phyloP scores from a whole-genome alignment of 2,797 vertebrate genomes.

The Phrynocephalus forsythii region DNA sequence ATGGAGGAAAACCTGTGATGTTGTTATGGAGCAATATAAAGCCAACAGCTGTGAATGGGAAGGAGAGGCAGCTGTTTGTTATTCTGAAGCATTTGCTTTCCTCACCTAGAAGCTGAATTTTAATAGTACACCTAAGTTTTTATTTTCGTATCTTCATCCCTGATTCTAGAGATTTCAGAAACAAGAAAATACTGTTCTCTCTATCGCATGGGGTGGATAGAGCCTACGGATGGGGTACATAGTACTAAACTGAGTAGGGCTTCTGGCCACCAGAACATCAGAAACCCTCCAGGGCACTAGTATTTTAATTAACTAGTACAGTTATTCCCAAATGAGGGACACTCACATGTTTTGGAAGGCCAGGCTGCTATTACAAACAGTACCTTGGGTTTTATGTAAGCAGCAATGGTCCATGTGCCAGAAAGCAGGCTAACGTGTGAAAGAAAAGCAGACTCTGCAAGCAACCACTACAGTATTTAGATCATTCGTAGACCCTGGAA shows the following conservation, averaged over 20 bases:
- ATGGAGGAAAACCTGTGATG: background rate
- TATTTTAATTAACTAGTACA: slow-evolving; percentile 23
- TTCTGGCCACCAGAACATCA: background rate
- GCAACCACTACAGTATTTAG: background rate
- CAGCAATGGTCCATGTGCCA: background rate
- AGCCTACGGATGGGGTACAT: background rate
- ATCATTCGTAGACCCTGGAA: background rate
- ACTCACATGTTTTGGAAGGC: slow-evolving; percentile 1
- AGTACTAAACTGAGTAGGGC: background rate
- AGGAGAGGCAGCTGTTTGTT: slow-evolving; percentile 11
- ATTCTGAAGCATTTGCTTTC: slow-evolving; percentile 11
- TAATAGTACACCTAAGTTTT: background rate
- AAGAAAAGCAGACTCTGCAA: background rate
- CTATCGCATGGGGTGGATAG: background rate
- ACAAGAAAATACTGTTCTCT: background rate
- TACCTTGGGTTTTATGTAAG: background rate
- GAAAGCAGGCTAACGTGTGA: background rate
- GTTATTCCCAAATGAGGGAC: background rate
- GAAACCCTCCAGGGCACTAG: background rate
- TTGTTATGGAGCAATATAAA: background rate
- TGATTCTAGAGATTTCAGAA: background rate
- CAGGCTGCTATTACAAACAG: background rate
- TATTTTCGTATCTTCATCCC: background rate
- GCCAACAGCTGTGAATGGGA: background rate
- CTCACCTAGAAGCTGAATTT: background rate